These are phyloP conservation scores for Euclidia mi DNA, from an alignment of 2,888 invertebrate genomes.

Conservation along the genomic window DNA sequence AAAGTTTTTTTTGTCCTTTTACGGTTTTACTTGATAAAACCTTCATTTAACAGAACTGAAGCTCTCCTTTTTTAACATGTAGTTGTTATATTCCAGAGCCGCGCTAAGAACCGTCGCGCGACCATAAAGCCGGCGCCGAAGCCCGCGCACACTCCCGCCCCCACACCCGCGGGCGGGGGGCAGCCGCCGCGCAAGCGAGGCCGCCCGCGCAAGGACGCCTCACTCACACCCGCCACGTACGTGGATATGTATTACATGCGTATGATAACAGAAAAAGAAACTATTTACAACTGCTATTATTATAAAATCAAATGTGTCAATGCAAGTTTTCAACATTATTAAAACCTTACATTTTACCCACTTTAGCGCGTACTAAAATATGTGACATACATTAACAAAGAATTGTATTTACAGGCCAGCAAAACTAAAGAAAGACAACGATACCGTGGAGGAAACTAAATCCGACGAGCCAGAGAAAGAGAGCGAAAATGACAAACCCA, in stretches of 20 bases:
- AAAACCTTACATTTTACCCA: too few species aligned
- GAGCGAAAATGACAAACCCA: slow-evolving; percentile 39
- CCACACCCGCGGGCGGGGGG: slow-evolving; percentile 22
- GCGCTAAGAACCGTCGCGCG: slow-evolving; percentile 41
- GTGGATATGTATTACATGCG: slow-evolving; percentile 28
- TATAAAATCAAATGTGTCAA: too few species aligned
- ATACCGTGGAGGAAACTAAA: slow-evolving; percentile 51
- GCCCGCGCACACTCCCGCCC: slow-evolving; percentile 30
- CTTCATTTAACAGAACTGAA: too few species aligned
- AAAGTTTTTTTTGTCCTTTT: too few species aligned
- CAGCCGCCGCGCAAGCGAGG: slow-evolving; percentile 68
- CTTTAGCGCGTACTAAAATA: too few species aligned
- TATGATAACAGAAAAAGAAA: too few species aligned
- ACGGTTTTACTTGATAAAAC: too few species aligned
- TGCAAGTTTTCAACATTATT: too few species aligned
- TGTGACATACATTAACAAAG: too few species aligned
- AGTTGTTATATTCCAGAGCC: slow-evolving; percentile 36
- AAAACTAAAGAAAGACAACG: slow-evolving; percentile 72
- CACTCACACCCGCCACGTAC: slow-evolving; percentile 52
- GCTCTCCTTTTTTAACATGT: too few species aligned
- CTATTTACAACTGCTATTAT: too few species aligned
- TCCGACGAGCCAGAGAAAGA: slow-evolving; percentile 36
- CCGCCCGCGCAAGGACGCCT: slow-evolving; percentile 75
- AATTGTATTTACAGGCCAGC: slow-evolving; percentile 58
- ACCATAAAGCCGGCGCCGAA: slow-evolving; percentile 42